phyloP scores from a whole-genome alignment of 2,888 invertebrate species.

The Cataglyphis albicans region DNA sequence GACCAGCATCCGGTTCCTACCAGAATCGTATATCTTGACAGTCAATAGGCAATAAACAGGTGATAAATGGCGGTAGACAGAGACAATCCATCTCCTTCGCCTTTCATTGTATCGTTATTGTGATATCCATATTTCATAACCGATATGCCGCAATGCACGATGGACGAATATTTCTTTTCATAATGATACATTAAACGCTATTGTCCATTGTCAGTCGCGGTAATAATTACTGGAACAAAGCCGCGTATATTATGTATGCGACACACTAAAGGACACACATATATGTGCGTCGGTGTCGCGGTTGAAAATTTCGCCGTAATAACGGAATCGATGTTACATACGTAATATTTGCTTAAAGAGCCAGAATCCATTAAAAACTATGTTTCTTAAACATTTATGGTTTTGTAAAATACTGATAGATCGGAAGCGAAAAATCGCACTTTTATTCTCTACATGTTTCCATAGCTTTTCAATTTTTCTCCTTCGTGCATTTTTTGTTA shows the following conservation, averaged over 20 bases:
- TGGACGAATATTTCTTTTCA: conserved; percentile 49
- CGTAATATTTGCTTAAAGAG: neutral
- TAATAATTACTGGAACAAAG: conserved; percentile 51
- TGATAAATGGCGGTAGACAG: conserved; percentile 5
- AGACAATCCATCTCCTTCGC: conserved; percentile 4
- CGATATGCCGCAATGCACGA: conserved; percentile 4
- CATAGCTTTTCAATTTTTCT: no score
- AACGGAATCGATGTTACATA: neutral
- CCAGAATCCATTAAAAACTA: neutral
- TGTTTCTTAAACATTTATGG: neutral
- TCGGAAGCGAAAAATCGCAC: neutral
- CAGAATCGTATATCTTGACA: neutral
- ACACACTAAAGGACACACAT: conserved; percentile 24
- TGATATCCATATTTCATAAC: conserved; percentile 49
- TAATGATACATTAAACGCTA: conserved; percentile 53
- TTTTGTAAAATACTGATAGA: neutral
- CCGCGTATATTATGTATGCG: conserved; percentile 53
- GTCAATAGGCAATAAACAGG: conserved; percentile 16
- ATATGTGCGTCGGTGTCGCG: conserved; percentile 1
- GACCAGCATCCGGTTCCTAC: neutral
- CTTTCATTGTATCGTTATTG: conserved; percentile 43
- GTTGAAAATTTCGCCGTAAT: neutral
- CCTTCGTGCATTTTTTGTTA: no score
- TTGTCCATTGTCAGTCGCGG: conserved; percentile 49
- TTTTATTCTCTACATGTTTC: neutral